A percentile compares a stretch with the other conserved stretches of the same genome.
These are phyloP conservation scores for Urophycis tenuis DNA, from an alignment of 2,797 vertebrate species.

Conservation along the genomic window DNA sequence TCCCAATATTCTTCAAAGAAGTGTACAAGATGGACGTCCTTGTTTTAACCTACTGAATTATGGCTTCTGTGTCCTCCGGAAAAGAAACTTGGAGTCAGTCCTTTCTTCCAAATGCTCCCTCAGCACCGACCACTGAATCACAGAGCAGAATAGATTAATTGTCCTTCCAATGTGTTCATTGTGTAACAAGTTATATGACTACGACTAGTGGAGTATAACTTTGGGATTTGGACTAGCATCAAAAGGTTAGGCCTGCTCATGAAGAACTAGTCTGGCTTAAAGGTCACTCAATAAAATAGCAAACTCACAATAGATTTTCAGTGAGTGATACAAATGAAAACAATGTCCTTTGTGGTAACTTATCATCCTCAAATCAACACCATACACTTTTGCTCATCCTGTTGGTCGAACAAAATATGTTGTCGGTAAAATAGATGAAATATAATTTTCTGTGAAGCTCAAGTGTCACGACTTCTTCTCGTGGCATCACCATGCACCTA, in stretches of 20 bases:
- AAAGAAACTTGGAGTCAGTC: slow-evolving; percentile 25
- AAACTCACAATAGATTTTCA: neutral
- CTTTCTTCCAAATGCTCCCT: slow-evolving; percentile 16
- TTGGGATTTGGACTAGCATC: neutral
- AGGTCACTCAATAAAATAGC: neutral
- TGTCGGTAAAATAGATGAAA: neutral
- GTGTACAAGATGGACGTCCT: slow-evolving; percentile 58
- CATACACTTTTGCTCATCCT: neutral
- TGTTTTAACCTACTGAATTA: slow-evolving; percentile 61
- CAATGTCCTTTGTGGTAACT: neutral
- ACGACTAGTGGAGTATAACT: neutral
- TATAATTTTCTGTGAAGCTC: too few species aligned
- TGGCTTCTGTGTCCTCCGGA: slow-evolving; percentile 37
- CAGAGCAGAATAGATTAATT: slow-evolving; percentile 37
- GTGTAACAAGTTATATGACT: slow-evolving; percentile 23
- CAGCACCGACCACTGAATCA: slow-evolving; percentile 38
- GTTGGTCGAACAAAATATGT: neutral
- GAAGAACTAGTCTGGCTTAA: neutral
- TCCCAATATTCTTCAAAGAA: slow-evolving; percentile 64
- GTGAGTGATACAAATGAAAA: too few species aligned
- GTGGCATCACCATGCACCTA: too few species aligned
- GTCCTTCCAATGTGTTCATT: slow-evolving; percentile 60
- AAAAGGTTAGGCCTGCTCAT: neutral
- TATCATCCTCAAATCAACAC: neutral
- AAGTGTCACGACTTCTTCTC: too few species aligned